phyloP scores from a whole-genome alignment of 2,888 invertebrate species.

The Spialia ferax region DNA sequence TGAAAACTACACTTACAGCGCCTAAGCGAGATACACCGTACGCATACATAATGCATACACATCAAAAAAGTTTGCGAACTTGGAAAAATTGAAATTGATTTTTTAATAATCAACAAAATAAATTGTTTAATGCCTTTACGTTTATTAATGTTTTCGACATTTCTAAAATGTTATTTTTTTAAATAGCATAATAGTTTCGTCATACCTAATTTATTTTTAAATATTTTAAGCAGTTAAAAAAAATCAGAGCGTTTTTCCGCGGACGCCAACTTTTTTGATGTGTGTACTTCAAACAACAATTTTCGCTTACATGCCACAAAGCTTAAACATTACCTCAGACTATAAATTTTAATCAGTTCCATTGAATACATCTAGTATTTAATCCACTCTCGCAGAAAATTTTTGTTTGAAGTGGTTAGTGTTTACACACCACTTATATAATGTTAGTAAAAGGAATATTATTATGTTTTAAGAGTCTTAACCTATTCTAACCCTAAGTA shows the following conservation, averaged over 20 bases:
- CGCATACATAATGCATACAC: conserved; percentile 14
- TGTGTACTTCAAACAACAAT: conserved; percentile 77
- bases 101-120: too few species aligned
- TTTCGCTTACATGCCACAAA: conserved; percentile 59
- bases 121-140: too few species aligned
- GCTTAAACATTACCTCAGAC: conserved; percentile 66
- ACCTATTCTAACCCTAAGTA: conserved; percentile 68
- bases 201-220: too few species aligned
- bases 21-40: conserved; percentile 40
- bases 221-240: too few species aligned
- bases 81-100: too few species aligned
- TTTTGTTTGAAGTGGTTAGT: conserved; percentile 69
- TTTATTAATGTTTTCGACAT: too few species aligned
- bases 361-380: conserved; percentile 58
- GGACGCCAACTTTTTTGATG: too few species aligned
- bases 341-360: conserved; percentile 69
- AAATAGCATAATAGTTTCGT: too few species aligned
- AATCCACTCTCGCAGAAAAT: conserved; percentile 58
- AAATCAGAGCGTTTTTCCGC: too few species aligned
- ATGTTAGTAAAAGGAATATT: conserved; percentile 46
- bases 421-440: conserved; percentile 56
- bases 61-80: too few species aligned
- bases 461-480: conserved; percentile 56
- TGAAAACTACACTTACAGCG: conserved; percentile 40
- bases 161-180: too few species aligned